A percentile compares a stretch with the other conserved stretches of the same genome.
Conservation (phyloP, 2,888 invertebrate genomes). For the Protodeltote pygarga region DNA sequence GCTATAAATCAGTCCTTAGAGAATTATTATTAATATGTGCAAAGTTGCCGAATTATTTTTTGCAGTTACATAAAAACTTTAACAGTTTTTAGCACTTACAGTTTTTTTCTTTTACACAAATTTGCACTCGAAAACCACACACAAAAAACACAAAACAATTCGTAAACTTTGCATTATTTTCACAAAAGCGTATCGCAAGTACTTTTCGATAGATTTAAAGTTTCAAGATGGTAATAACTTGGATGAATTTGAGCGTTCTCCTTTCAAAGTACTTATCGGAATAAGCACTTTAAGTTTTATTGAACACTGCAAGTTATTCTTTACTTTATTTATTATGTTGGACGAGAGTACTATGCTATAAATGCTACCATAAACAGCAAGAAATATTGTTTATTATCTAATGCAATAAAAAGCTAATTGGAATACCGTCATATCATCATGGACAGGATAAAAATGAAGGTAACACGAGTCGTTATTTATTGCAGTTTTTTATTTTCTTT, state of each 20-base stretch:
- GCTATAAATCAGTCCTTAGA: no score
- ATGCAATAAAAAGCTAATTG: no score
- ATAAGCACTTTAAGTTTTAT: constrained; percentile 42
- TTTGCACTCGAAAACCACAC: no score
- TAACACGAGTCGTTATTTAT: no score
- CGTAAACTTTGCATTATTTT: constrained; percentile 11
- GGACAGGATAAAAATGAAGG: no score
- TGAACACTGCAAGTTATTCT: constrained; percentile 5
- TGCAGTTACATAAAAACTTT: background rate
- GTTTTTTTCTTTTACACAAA: background rate
- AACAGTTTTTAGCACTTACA: background rate
- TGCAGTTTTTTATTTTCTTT: no score
- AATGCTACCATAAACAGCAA: no score
- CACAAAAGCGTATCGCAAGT: constrained; percentile 18
- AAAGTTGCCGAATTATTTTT: no score
- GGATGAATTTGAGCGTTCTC: constrained; percentile 11
- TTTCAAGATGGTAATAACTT: constrained; percentile 27
- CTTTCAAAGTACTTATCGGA: constrained; percentile 26
- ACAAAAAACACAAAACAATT: constrained; percentile 1
- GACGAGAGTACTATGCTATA: no score
- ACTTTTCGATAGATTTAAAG: constrained; percentile 26
- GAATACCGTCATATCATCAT: no score
- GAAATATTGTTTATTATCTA: no score
- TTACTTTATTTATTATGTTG: constrained; percentile 15
- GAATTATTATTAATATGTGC: no score